Base-by-base conservation (phyloP, 2,888 invertebrate genomes). In the Mythimna lalbum region DNA sequence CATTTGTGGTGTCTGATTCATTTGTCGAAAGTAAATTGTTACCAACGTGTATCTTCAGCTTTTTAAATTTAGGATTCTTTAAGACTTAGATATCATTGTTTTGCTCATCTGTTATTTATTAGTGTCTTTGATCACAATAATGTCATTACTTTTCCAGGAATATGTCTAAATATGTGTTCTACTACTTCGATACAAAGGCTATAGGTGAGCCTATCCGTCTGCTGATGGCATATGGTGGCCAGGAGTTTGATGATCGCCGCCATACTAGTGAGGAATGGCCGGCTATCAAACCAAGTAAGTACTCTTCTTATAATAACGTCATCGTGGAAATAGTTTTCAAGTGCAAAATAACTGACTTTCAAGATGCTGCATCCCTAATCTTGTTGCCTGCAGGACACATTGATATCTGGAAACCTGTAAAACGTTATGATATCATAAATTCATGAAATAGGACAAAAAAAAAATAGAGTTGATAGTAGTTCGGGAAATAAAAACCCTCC, bases 161-260 rank as follows among this genome's bases (percentile, higher is more conserved):
- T 52, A 93, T 94, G 94, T 91, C 96, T 39, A 90, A 94, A 56
- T 96, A 96, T 81, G 97, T 96, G 80, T 87, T 97, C 47, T 93
- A 93, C 50, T 97, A 97, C 86, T 97, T 97, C 90, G 91, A 95
- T 61, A 88, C 96, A 39, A 97, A 96, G 88, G 97, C 96, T 4
- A 89, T 97, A 27, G 97, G 94, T 0, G 97, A 97, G 86, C 94
- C 96, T 5, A 93, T 96, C 57, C 94, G 97, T 31, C 94, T 97
- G 81, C 91, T 97, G 39, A 88, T 97, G 69, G 94, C 96, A 4
- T 97, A 97, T 80, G 97, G 96, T 9, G 96, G 95, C 31, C 90
- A 96, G 57, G 95, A 97, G 60, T 97, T 97, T 78, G 97, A 97
- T 85, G 97, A 97, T 88, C 87, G 89, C 60, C 95, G 97, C 23